Evolutionary conservation across 2,113 vertebrate species (phyloP), one percentile per base, ranked within the genome.

Genomic region (Mormyrus iriodes): DNA sequence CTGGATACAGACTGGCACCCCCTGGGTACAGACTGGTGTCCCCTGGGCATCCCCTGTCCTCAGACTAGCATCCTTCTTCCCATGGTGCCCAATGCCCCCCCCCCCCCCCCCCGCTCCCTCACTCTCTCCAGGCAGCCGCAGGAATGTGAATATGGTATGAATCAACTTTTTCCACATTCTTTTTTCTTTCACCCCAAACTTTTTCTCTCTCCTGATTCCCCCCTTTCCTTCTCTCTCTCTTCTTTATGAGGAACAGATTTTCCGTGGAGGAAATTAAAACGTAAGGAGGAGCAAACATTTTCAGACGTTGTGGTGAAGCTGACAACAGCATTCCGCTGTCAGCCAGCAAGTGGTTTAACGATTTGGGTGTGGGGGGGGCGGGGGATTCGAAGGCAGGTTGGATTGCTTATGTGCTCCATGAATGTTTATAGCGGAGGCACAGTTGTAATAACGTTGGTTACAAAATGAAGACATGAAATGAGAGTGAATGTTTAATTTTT

Each of bases 191-290:
- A 35, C 92, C 94, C 96, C 88, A 89, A 49, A 94, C 97, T 97
- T 48, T n/a, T 76, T 51, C 51, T 55, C 76, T 89, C 76, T 84
- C 52, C n/a, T 35, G 82, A 31, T 55, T 35, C 27, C 48, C 48
- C 48, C 9, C 88, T 53, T 17, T 65, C 10, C 19, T 69, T 55
- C 73, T 55, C 73, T 83, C 69, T 44, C 76, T 58, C 52, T 46
- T n/a, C 17, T 89, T 82, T 83, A 98, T 97, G 95, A 98, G 97
- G 96, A 98, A 96, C 97, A 99, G 97, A 98, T 97, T 99, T 99
- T 97, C 97, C 96, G 95, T 93, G 96, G 95, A 97, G 96, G 96
- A 98, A 98, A 98, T 97, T 96, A 97, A 98, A 98, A 97, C 95
- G 93, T 96, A 88, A 58, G 88, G 89, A 79, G 69, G 31, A 89